Evolutionary conservation across 2,797 vertebrate genomes (phyloP).

Genomic region (Mycteria americana): DNA sequence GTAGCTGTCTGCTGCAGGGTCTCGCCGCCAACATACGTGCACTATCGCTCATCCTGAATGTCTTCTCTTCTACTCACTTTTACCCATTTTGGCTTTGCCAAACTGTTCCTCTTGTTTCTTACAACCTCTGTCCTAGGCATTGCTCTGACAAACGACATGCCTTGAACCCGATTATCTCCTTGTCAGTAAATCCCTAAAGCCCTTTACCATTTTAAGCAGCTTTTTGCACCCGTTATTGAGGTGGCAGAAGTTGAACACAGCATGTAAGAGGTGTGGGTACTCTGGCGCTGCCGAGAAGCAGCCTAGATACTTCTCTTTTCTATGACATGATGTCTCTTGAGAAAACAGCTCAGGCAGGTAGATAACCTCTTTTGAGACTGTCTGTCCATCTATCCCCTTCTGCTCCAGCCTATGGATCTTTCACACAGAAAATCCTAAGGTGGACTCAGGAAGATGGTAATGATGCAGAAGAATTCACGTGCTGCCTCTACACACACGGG

Average conservation of each 20-base stretch:
- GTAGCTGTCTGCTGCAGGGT: not conserved
- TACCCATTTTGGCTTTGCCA: not conserved
- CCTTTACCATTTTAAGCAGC: not conserved
- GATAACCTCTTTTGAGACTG: not conserved
- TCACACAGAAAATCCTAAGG: not conserved
- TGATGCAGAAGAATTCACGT: not conserved
- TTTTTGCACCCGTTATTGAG: not conserved
- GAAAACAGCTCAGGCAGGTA: not conserved
- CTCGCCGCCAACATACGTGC: fast-evolving
- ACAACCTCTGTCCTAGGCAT: not conserved
- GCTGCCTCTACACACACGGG: not conserved
- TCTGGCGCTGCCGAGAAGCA: not conserved
- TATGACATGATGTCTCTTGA: fast-evolving
- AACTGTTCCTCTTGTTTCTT: not conserved
- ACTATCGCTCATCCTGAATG: not conserved
- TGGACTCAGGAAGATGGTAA: not conserved
- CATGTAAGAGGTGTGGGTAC: not conserved
- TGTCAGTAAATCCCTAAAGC: not conserved
- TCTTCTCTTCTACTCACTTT: not conserved
- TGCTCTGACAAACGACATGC: not conserved
- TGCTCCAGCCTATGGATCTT: not conserved
- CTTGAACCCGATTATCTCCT: not conserved
- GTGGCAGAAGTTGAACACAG: not conserved
- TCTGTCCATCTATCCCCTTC: not conserved
- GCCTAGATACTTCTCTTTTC: not conserved